These are phyloP conservation scores for Gasterosteus nipponicus DNA, from an alignment of 2,113 vertebrate genomes.

Conservation along the genomic window DNA sequence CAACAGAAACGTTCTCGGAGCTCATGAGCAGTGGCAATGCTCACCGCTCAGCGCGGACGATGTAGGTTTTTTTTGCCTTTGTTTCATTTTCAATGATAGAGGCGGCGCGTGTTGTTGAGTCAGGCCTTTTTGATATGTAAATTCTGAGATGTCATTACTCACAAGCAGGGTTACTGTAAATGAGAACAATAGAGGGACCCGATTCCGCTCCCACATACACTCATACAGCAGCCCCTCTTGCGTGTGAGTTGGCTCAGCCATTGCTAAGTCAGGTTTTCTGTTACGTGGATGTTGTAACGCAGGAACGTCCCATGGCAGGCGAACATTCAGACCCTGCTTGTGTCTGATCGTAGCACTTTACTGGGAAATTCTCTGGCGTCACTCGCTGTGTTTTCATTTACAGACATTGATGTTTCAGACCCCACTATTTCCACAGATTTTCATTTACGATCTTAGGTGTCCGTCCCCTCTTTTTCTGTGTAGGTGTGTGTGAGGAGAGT, in stretches of 20 bases:
- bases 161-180: conserved; percentile 70
- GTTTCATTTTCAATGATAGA: conserved; percentile 58
- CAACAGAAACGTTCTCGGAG: conserved; percentile 4
- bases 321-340: conserved; percentile 35
- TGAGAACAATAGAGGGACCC: conserved; percentile 48
- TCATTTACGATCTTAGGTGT: conserved; percentile 39
- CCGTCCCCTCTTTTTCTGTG: conserved; percentile 54
- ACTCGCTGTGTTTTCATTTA: conserved; percentile 53
- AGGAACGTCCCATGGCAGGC: conserved; percentile 58
- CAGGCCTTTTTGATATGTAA: conserved; percentile 47
- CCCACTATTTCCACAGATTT: conserved; percentile 62
- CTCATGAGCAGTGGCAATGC: not conserved
- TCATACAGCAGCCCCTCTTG: conserved; percentile 47
- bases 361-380: conserved; percentile 68
- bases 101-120: conserved; percentile 44
- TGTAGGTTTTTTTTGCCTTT: conserved; percentile 39
- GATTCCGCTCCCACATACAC: conserved; percentile 50
- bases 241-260: conserved; percentile 27
- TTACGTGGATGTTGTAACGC: conserved; percentile 50
- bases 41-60: not conserved
- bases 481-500: conserved; percentile 24
- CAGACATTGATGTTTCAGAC: conserved; percentile 52
- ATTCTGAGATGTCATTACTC: conserved; percentile 70
- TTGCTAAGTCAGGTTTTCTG: conserved; percentile 71
- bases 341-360: conserved; percentile 41